These are phyloP conservation scores for Trachelus tabidus DNA, from an alignment of 2,888 invertebrate genomes.

Conservation along the genomic window DNA sequence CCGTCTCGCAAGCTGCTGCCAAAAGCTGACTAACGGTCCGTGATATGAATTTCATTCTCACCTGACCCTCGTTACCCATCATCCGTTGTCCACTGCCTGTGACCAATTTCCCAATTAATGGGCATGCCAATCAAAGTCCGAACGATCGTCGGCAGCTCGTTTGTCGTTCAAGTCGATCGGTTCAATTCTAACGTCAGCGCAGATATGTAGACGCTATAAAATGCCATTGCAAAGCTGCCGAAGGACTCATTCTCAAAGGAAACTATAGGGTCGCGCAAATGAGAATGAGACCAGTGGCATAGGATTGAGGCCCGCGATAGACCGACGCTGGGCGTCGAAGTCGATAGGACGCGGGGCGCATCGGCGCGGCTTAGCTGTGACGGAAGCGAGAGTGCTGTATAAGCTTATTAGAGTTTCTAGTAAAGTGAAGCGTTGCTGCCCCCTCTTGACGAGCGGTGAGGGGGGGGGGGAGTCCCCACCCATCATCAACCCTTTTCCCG, in stretches of 20 bases:
- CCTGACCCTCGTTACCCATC: constrained; percentile 39
- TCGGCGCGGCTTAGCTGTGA: constrained; percentile 30
- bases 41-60: constrained; percentile 51
- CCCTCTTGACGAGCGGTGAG: neutral
- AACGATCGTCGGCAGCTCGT: too few relatives aligned
- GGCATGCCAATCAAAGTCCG: too few relatives aligned
- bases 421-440: constrained; percentile 31
- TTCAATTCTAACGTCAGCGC: too few relatives aligned
- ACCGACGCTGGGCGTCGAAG: neutral
- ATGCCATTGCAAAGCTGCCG: too few relatives aligned
- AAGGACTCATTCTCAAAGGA: too few relatives aligned
- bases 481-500: too few relatives aligned
- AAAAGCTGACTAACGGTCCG: constrained; percentile 59
- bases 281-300: too few relatives aligned
- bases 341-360: constrained; percentile 1
- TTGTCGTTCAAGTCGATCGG: too few relatives aligned
- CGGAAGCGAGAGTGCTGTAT: constrained; percentile 59
- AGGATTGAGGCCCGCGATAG: too few relatives aligned
- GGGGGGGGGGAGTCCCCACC: too few relatives aligned
- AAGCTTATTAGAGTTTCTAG: constrained; percentile 59
- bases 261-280: too few relatives aligned
- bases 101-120: neutral
- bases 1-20: constrained; percentile 45
- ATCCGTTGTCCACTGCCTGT: constrained; percentile 10
- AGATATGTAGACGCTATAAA: too few relatives aligned